Evolutionary conservation across 2,797 vertebrate genomes (phyloP), one percentile per base, ranked within the genome.

Genomic region (Sarcoramphus papa): DNA sequence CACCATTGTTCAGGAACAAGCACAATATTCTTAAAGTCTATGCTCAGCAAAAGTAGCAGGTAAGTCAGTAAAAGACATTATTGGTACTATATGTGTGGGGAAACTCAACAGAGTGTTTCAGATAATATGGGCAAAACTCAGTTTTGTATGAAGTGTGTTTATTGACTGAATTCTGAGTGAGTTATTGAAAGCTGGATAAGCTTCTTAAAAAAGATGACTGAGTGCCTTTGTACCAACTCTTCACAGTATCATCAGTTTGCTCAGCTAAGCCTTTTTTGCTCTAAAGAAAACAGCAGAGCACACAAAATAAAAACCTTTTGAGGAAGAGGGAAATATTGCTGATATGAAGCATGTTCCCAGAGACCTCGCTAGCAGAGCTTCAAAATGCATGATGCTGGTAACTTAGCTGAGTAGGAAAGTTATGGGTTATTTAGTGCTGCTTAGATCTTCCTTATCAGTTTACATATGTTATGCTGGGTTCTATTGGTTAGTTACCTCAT

Each of bases 141-240:
- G 53, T 88, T 91, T 90, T 85, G 10, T 90, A 62, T 63, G 43
- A 93, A 87, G 37, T 85, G 50, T 83, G 23, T 63, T 92, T 91
- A 91, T 62, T 88, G 83, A 90, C 68, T 30, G 40, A 84, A 88
- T 88, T 94, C 69, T 63, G 60, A 87, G 51, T 5, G 48, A 81
- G 47, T 80, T 82, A 92, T 31, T 94, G 73, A 95, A 95, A 86
- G 11, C 23, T 85, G 53, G 56, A 78, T 78, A 94, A 85, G 89
- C 65, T 43, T 68, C 72, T 96, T 94, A 75, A 85, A 88, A 86
- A 70, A 72, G 67, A 77, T 37, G 75, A 12, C 43, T 0, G 0
- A 53, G 14, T 65, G 20, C 50, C 40, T 88, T 91, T 94, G 64
- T 78, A 81, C 35, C 19, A 56, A 7, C 37, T 74, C 47, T 86